phyloP scores from a whole-genome alignment of 2,888 invertebrate species.

The Sminthurinus aureus region DNA sequence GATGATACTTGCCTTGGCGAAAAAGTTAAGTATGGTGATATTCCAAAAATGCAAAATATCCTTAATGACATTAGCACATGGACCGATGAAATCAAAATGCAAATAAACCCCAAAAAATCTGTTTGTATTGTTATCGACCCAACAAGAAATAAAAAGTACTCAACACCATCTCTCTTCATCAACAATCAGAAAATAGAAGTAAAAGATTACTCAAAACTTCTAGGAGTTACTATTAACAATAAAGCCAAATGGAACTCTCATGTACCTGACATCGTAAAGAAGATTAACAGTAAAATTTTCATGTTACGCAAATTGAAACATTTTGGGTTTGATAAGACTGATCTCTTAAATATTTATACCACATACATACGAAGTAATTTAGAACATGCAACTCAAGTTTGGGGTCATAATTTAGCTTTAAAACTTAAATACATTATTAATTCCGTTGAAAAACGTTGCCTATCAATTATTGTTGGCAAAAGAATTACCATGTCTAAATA shows the following conservation, averaged over 20 bases:
- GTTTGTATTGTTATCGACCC: background rate
- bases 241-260: background rate
- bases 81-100: background rate
- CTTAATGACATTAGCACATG: constrained; percentile 12
- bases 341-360: background rate
- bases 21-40: background rate
- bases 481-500: too few species aligned
- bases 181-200: background rate
- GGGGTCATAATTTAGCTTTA: too few species aligned
- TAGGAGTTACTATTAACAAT: background rate
- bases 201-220: background rate
- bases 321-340: background rate
- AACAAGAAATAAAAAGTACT: background rate
- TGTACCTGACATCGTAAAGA: background rate
- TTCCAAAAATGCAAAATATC: background rate
- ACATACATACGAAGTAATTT: background rate
- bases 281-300: background rate
- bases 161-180: background rate
- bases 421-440: too few species aligned
- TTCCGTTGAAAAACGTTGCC: too few species aligned
- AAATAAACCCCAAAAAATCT: constrained; percentile 2
- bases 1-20: background rate
- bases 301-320: background rate
- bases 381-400: background rate
- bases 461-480: too few species aligned